Conservation (phyloP, 2,113 vertebrate genomes). For the Tyrannus savana region DNA sequence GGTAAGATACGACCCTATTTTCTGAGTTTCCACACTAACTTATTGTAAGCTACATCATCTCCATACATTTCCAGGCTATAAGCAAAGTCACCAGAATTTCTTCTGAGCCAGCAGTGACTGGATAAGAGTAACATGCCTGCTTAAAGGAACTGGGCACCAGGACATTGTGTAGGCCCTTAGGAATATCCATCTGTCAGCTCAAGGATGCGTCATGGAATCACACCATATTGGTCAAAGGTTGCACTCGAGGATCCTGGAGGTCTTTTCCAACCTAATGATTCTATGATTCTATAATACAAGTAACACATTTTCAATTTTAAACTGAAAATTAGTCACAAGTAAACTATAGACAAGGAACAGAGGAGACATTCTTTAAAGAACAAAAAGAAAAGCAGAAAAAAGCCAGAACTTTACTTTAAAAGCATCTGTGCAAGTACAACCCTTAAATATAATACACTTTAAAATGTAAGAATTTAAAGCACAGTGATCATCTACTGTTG, state of each 20-base stretch:
- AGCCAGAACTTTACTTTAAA: neutral
- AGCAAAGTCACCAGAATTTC: neutral
- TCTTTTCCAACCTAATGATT: neutral
- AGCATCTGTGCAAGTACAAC: neutral
- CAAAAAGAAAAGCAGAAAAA: neutral
- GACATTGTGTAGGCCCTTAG: neutral
- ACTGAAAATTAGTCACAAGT: neutral
- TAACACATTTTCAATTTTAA: neutral
- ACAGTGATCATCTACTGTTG: neutral
- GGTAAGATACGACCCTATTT: neutral
- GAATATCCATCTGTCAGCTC: neutral
- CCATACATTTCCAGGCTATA: neutral
- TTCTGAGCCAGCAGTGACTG: neutral
- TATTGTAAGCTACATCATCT: neutral
- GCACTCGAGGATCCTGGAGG: neutral
- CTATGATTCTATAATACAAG: neutral
- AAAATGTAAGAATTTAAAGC: neutral
- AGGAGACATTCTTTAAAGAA: neutral
- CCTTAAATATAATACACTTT: neutral
- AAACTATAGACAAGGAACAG: neutral
- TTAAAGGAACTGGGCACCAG: neutral
- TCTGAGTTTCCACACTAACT: neutral
- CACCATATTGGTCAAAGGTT: neutral
- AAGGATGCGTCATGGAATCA: neutral
- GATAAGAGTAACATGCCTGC: neutral